Percentiles rank a stretch among this genome's conserved stretches.
Evolutionary conservation across 2,888 invertebrate species (phyloP).

Genomic region (Hipparchia semele): DNA sequence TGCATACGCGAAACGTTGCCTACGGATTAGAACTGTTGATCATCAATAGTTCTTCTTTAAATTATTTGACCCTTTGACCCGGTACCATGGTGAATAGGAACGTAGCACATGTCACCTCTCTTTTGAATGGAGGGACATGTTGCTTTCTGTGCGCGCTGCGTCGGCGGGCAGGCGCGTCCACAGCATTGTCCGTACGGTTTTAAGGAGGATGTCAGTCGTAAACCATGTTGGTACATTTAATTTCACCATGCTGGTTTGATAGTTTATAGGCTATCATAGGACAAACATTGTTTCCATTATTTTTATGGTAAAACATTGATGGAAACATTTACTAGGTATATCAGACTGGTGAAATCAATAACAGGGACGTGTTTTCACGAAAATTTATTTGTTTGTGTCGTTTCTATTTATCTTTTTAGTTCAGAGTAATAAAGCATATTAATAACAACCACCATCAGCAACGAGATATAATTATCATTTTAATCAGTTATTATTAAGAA

Average conservation of each 20-base stretch:
- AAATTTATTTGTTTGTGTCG: neutral
- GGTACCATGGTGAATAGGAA: neutral
- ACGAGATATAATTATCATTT: too few species aligned
- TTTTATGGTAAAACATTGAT: slow-evolving; percentile 30
- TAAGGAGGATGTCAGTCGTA: slow-evolving; percentile 76
- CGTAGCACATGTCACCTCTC: neutral
- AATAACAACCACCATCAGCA: too few species aligned
- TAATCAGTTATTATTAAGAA: too few species aligned
- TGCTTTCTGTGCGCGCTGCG: slow-evolving; percentile 28
- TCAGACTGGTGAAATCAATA: neutral
- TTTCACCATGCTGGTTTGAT: slow-evolving; percentile 74
- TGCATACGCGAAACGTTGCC: too few species aligned
- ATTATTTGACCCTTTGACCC: neutral
- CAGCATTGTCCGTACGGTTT: slow-evolving; percentile 48
- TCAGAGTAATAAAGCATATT: neutral
- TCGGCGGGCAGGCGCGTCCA: slow-evolving; percentile 44
- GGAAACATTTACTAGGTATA: neutral
- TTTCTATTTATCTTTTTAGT: neutral
- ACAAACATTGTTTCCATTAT: slow-evolving; percentile 52
- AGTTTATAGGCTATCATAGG: slow-evolving; percentile 56
- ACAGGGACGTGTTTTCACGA: neutral
- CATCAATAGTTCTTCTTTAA: neutral
- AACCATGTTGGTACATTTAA: slow-evolving; percentile 75
- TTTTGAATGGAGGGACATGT: neutral
- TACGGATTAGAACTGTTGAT: too few species aligned